Percentiles rank a stretch among this genome's conserved stretches.
Evolutionary conservation across 2,113 vertebrate species (phyloP).

Genomic region (Carassius gibelio): DNA sequence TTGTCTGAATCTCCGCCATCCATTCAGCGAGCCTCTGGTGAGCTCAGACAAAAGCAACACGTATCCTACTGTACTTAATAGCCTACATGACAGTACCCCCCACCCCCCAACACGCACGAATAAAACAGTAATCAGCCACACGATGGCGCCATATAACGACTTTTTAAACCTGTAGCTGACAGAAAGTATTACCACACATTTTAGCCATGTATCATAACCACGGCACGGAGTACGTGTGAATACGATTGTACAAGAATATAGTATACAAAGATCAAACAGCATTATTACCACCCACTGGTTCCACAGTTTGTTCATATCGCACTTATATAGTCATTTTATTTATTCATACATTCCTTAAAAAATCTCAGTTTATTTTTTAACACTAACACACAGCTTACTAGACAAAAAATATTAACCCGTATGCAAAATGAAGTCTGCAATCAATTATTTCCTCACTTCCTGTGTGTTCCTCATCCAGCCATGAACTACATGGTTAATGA

Average conservation of each 20-base stretch:
- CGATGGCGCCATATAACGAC: conserved; percentile 31
- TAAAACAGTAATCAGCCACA: conserved; percentile 31
- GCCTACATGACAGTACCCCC: neutral
- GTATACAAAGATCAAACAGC: neutral
- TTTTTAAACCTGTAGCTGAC: conserved; percentile 7
- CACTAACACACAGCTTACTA: neutral
- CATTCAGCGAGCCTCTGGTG: conserved; percentile 17
- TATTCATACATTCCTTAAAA: neutral
- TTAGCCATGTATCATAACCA: neutral
- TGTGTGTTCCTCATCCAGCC: neutral
- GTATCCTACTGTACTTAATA: neutral
- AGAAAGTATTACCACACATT: neutral
- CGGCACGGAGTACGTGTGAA: too few relatives aligned
- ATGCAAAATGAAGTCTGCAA: neutral
- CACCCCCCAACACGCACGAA: neutral
- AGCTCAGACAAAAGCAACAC: conserved; percentile 32
- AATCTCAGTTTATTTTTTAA: neutral
- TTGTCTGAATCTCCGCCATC: conserved; percentile 25
- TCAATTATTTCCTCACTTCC: neutral
- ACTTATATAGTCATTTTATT: neutral
- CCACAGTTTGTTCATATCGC: too few relatives aligned
- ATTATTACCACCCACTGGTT: too few relatives aligned
- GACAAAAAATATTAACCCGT: neutral
- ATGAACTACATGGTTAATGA: neutral
- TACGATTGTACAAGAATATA: neutral